These are phyloP conservation scores for Argopecten irradians DNA, from an alignment of 1,140 invertebrate species.

Conservation along the genomic window DNA sequence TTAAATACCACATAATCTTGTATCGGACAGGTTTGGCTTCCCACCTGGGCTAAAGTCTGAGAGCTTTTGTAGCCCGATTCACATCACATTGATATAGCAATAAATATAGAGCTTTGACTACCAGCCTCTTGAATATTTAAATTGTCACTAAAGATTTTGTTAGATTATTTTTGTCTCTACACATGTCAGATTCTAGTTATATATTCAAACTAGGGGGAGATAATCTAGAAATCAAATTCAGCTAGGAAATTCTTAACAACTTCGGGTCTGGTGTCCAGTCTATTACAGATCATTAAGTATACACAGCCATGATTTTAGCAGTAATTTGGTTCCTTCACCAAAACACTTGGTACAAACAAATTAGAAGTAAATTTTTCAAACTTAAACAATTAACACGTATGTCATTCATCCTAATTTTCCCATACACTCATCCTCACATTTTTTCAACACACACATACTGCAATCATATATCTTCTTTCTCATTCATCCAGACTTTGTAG, in stretches of 20 bases:
- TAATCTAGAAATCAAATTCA: too few relatives aligned
- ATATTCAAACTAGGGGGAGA: too few relatives aligned
- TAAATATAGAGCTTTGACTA: too few relatives aligned
- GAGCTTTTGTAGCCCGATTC: neutral
- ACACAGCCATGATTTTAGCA: neutral
- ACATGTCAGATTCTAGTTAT: neutral
- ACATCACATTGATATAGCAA: neutral
- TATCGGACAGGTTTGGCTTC: neutral
- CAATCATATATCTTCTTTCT: neutral
- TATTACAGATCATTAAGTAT: too few relatives aligned
- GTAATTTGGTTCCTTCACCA: neutral
- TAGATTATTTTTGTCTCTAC: neutral
- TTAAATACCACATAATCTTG: neutral
- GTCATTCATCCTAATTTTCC: neutral
- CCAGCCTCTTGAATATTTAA: too few relatives aligned
- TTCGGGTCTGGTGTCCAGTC: too few relatives aligned
- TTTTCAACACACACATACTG: neutral
- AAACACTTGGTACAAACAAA: neutral
- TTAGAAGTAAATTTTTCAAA: neutral
- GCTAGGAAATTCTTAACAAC: too few relatives aligned
- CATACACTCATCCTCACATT: neutral
- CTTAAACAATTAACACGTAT: neutral
- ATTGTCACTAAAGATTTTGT: too few relatives aligned
- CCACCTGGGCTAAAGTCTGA: neutral
- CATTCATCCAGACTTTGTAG: slow-evolving; percentile 48